Evolutionary conservation across 1,140 invertebrate species (phyloP).

Genomic region (Tenebrio molitor): DNA sequence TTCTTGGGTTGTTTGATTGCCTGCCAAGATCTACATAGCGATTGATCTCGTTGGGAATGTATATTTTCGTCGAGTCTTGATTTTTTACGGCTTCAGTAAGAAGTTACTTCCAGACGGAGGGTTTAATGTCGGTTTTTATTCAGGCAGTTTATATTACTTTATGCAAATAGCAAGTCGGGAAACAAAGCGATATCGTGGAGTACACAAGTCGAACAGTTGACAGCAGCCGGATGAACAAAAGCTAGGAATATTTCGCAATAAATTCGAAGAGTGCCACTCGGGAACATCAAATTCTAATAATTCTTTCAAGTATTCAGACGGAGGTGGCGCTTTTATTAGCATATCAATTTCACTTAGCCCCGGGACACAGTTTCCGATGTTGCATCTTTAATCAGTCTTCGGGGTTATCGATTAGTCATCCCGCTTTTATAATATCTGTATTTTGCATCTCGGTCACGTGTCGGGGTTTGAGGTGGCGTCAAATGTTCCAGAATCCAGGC

Average conservation of each 20-base stretch:
- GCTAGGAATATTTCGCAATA: neutral
- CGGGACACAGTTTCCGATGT: neutral
- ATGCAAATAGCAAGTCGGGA: neutral
- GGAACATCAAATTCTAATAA: neutral
- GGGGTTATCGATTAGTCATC: slow-evolving; percentile 26
- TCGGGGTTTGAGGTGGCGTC: slow-evolving; percentile 31
- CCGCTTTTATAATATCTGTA: slow-evolving; percentile 17
- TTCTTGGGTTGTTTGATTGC: neutral
- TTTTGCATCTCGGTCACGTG: slow-evolving; percentile 35
- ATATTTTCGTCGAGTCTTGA: neutral
- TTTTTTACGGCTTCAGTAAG: neutral
- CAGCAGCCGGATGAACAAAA: neutral
- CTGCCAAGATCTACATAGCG: neutral
- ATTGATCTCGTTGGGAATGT: too few species aligned
- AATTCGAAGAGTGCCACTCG: neutral
- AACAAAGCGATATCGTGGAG: neutral
- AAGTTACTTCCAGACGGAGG: neutral
- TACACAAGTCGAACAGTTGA: neutral
- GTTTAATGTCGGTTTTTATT: neutral
- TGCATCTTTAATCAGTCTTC: slow-evolving; percentile 11
- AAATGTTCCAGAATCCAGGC: slow-evolving; percentile 29
- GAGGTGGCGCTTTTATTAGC: slow-evolving; percentile 19
- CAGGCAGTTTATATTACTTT: neutral
- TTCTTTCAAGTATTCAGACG: neutral
- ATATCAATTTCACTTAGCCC: slow-evolving; percentile 5